Evolutionary conservation across 2,888 invertebrate species (phyloP).

Genomic region (Boloria selene): DNA sequence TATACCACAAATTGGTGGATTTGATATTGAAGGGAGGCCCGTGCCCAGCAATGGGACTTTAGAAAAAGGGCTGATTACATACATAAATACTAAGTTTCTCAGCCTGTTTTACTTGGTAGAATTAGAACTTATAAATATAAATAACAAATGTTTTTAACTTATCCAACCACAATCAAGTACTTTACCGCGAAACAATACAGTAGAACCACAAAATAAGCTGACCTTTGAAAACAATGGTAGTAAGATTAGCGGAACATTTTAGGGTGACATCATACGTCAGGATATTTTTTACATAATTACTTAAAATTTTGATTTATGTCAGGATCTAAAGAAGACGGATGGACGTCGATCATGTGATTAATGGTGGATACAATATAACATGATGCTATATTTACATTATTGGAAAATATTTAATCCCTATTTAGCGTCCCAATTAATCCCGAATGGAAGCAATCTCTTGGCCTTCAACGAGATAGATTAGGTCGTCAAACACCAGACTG

Average conservation of each 20-base stretch:
- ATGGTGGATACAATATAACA: background rate
- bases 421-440: too few species aligned
- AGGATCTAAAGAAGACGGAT: background rate
- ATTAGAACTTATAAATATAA: background rate
- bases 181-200: slow-evolving; percentile 2
- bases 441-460: too few species aligned
- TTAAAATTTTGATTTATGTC: slow-evolving; percentile 13
- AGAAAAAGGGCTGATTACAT: too few species aligned
- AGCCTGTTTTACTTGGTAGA: background rate
- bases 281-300: slow-evolving; percentile 21
- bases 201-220: slow-evolving; percentile 17
- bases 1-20: too few species aligned
- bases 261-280: slow-evolving; percentile 3
- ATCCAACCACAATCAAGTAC: slow-evolving; percentile 5
- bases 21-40: too few species aligned
- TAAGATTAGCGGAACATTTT: slow-evolving; percentile 17
- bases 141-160: background rate
- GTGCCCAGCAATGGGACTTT: too few species aligned
- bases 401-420: background rate
- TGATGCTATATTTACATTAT: slow-evolving; percentile 3
- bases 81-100: too few species aligned
- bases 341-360: slow-evolving; percentile 5
- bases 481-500: too few species aligned
- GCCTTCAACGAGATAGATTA: too few species aligned
- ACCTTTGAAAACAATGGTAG: slow-evolving; percentile 21